Base-by-base conservation (phyloP, 2,113 vertebrate genomes). In the Dolichotis patagonum region DNA sequence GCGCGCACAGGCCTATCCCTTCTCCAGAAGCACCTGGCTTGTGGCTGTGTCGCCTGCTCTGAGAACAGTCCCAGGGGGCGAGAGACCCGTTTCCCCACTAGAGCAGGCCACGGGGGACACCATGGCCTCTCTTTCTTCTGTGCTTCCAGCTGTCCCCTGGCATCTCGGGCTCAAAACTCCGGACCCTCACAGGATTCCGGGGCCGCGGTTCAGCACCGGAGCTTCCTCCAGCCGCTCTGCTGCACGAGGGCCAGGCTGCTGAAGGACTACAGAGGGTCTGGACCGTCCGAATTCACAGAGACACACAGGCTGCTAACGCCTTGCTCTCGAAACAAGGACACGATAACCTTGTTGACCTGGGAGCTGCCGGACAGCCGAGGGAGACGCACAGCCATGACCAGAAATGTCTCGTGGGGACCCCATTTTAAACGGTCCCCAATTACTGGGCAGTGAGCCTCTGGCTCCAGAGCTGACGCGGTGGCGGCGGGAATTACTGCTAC, bases 391-490 rank as follows among this genome's bases (percentile, higher is more conserved):
- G 38, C 99, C 93, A 99, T 99, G 94, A 99, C 99, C 98, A 99
- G 99, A 97, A 99, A 99, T 83, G 99, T 99, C 24, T 99, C 96
- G 99, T 99, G 84, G 99, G 99, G 77, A 99, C 99, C 19, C 99
- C 99, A 0, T 99, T 99, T 97, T 99, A 99, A 99, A 99, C 99
- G 99, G 99, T 22, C 99, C 99, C 3, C 99, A 99, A 98, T 99
- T 97, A 99, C 99, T 96, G 99, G 99, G 93, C 99, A 99, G 97
- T 99, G 99, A 0, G 99, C 99, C 0, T 99, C 99, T 94, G 99
- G 99, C 97, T 99, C 99, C 52, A 99, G 99, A 98, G 99, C 99
- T 35, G 99, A 99, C 89, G 99, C 99, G 87, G 54, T 99, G 99
- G 99, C 99, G 99, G 0, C 91, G 98, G 99, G 99, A 95, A 99